Evolutionary conservation across 1,140 invertebrate genomes (phyloP).

Genomic region (Drosophila sechellia): DNA sequence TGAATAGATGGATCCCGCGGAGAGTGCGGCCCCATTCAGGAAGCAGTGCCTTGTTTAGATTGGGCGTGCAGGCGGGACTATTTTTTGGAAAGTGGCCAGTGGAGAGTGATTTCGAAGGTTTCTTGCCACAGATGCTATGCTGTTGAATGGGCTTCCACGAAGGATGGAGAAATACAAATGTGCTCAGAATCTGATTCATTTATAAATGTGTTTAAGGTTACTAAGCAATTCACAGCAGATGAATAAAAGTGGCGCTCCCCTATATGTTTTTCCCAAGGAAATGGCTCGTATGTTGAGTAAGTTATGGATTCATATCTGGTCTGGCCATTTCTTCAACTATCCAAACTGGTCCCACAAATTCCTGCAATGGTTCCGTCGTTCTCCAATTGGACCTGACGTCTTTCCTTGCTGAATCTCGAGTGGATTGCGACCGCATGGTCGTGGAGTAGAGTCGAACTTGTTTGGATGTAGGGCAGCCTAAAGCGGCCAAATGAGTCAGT

Average conservation of each 20-base stretch:
- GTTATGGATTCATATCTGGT: not conserved
- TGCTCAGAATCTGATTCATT: too few species aligned
- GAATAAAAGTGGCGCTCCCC: too few species aligned
- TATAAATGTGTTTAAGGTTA: too few species aligned
- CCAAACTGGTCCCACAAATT: slow-evolving; percentile 26
- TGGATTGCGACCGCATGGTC: slow-evolving; percentile 23
- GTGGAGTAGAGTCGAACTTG: slow-evolving; percentile 45
- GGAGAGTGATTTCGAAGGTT: not conserved
- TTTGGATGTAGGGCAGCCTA: slow-evolving; percentile 61
- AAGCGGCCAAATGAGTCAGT: slow-evolving; percentile 55
- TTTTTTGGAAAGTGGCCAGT: slow-evolving; percentile 12
- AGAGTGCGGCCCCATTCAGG: slow-evolving; percentile 19
- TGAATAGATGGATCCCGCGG: slow-evolving; percentile 46
- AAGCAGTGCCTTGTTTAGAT: slow-evolving; percentile 21
- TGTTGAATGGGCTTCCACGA: not conserved
- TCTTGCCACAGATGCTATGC: not conserved
- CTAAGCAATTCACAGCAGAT: too few species aligned
- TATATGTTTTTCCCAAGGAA: too few species aligned
- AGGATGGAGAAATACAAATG: not conserved
- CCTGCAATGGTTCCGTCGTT: slow-evolving; percentile 33
- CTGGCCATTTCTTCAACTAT: not conserved
- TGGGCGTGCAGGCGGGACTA: slow-evolving; percentile 34
- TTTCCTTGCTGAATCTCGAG: slow-evolving; percentile 15
- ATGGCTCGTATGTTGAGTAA: not conserved
- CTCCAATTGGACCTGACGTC: slow-evolving; percentile 21